Percentiles rank a stretch among this genome's conserved stretches.
These are phyloP conservation scores for Taurulus bubalis DNA, from an alignment of 2,113 vertebrate species.

Conservation along the genomic window DNA sequence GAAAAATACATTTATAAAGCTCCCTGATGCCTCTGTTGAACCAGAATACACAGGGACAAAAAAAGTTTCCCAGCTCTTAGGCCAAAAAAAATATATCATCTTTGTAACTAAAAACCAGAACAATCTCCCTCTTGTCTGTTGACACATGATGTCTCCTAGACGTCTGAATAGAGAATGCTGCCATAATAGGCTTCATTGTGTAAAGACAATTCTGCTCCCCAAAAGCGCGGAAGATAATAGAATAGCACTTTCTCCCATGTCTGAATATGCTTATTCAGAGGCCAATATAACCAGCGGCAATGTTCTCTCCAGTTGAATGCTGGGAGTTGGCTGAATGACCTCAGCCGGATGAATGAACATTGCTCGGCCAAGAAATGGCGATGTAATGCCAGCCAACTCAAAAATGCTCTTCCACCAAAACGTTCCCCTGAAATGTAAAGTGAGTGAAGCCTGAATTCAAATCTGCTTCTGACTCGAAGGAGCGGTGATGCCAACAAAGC, in stretches of 20 bases:
- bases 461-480: conserved; percentile 4
- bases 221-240: conserved; percentile 19
- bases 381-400: conserved; percentile 38
- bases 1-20: conserved; percentile 55
- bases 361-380: conserved; percentile 33
- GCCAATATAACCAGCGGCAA: conserved; percentile 40
- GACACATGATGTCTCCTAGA: conserved; percentile 27
- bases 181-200: conserved; percentile 34
- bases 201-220: conserved; percentile 23
- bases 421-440: neutral
- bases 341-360: conserved; percentile 40
- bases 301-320: conserved; percentile 14
- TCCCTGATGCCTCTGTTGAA: conserved; percentile 38
- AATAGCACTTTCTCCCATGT: conserved; percentile 33
- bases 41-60: conserved; percentile 32
- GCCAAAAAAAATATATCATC: conserved; percentile 56
- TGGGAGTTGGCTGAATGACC: conserved; percentile 46
- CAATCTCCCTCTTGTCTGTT: conserved; percentile 35
- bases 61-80: conserved; percentile 47
- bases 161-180: conserved; percentile 9
- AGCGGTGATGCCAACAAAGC: neutral
- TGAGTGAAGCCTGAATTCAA: neutral
- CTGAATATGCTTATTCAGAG: conserved; percentile 40
- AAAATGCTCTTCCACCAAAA: conserved; percentile 4
- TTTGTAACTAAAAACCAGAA: conserved; percentile 26